phyloP scores from a whole-genome alignment of 2,888 invertebrate species.

The Adela reaumurella region DNA sequence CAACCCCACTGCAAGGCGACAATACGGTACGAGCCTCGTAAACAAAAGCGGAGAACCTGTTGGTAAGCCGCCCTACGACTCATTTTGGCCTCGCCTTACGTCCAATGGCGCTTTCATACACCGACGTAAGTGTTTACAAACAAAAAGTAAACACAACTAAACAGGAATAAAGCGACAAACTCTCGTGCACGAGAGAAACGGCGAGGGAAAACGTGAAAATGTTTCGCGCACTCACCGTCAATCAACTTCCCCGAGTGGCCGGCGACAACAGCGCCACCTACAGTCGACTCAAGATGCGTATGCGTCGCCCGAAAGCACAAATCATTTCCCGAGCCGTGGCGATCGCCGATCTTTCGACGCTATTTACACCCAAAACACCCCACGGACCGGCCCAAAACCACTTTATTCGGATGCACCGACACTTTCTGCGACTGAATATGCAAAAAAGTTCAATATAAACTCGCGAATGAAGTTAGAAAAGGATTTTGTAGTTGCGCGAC shows the following conservation, averaged over 20 bases:
- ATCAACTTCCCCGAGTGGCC: constrained; percentile 9
- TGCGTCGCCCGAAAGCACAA: constrained; percentile 58
- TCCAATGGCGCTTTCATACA: background rate
- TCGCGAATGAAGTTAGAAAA: constrained; percentile 55
- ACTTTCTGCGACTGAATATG: constrained; percentile 54
- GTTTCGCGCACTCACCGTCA: constrained; percentile 2
- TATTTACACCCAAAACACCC: constrained; percentile 53
- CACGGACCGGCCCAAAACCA: constrained; percentile 46
- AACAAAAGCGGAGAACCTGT: background rate
- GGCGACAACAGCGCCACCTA: constrained; percentile 46
- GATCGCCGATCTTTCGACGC: constrained; percentile 53
- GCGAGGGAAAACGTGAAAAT: constrained; percentile 51
- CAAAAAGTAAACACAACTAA: background rate
- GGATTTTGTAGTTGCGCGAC: constrained; percentile 58
- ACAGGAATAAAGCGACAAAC: background rate
- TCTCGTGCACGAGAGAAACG: background rate
- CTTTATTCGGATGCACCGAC: constrained; percentile 47
- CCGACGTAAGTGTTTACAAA: background rate
- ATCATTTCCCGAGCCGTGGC: constrained; percentile 59
- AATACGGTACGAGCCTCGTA: background rate
- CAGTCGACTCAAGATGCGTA: constrained; percentile 53
- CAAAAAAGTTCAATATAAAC: constrained; percentile 57
- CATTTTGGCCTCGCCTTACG: background rate
- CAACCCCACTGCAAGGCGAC: background rate
- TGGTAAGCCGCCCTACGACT: background rate